These are phyloP conservation scores for Trachymyrmex septentrionalis DNA, from an alignment of 1,140 invertebrate genomes.

Conservation along the genomic window DNA sequence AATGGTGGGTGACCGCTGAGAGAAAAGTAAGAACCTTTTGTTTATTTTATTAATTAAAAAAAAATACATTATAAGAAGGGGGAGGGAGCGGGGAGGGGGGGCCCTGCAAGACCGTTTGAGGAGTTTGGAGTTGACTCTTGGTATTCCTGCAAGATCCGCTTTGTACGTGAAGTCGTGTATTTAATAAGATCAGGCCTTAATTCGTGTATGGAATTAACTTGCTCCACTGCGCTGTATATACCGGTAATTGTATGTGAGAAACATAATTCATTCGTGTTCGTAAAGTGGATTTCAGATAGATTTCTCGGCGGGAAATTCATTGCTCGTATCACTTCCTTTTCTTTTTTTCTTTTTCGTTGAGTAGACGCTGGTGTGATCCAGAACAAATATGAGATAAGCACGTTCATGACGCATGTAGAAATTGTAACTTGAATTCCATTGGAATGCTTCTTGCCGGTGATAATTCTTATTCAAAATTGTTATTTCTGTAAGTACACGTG, in stretches of 20 bases:
- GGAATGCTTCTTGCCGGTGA: background rate
- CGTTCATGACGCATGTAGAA: slow-evolving; percentile 20
- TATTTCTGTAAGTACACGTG: background rate
- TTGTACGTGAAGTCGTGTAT: background rate
- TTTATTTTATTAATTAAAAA: background rate
- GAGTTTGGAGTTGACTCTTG: background rate
- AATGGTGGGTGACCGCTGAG: slow-evolving; percentile 5
- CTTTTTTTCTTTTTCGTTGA: background rate
- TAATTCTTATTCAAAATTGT: slow-evolving; percentile 11
- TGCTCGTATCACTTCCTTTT: background rate
- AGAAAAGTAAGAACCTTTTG: slow-evolving; percentile 18
- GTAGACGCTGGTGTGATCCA: slow-evolving; percentile 4
- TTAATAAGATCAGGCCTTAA: background rate
- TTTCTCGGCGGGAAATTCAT: background rate
- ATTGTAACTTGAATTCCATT: slow-evolving; percentile 12
- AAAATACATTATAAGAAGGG: background rate
- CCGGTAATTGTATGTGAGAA: background rate
- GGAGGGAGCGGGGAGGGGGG: too few species aligned
- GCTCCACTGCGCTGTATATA: background rate
- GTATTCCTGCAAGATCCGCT: background rate
- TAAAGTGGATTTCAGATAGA: background rate
- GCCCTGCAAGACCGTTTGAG: background rate
- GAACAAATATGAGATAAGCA: slow-evolving; percentile 56
- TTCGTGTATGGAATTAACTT: background rate
- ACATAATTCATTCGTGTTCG: background rate